Conservation (phyloP, 1,140 invertebrate species). For the Drosophila aff. region DNA sequence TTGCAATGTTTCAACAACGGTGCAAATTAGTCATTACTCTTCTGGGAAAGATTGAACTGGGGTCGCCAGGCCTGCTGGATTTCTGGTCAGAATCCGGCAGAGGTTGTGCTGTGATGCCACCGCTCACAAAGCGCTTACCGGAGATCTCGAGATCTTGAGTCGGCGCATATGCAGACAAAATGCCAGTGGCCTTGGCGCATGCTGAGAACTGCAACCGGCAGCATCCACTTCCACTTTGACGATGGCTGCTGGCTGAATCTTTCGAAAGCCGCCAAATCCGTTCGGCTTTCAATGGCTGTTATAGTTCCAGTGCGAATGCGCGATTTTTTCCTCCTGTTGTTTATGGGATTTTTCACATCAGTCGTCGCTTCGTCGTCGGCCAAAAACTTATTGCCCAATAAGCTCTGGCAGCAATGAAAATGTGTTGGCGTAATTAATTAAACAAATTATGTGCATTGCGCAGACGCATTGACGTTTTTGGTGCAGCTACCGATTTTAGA, state of each 20-base stretch:
- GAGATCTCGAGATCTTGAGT: constrained; percentile 14
- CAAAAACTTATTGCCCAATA: constrained; percentile 56
- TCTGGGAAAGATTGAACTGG: constrained; percentile 33
- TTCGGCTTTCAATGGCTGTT: constrained; percentile 71
- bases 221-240: constrained; percentile 49
- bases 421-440: constrained; percentile 82
- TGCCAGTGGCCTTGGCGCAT: constrained; percentile 74
- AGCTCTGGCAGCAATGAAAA: constrained; percentile 57
- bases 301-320: constrained; percentile 54
- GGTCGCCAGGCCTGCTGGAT: constrained; percentile 16
- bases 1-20: constrained; percentile 22
- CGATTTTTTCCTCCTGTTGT: constrained; percentile 32
- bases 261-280: constrained; percentile 75
- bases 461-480: constrained; percentile 78
- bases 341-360: constrained; percentile 76
- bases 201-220: constrained; percentile 67
- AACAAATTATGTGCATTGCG: constrained; percentile 83
- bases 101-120: constrained; percentile 16
- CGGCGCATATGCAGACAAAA: constrained; percentile 53
- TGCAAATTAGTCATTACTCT: constrained; percentile 14
- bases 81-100: constrained; percentile 32
- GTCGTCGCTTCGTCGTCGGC: constrained; percentile 12
- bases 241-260: constrained; percentile 42
- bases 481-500: constrained; percentile 46
- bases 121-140: constrained; percentile 33